These are phyloP conservation scores for Himalopsyche japonica DNA, from an alignment of 2,888 invertebrate genomes.

Conservation along the genomic window DNA sequence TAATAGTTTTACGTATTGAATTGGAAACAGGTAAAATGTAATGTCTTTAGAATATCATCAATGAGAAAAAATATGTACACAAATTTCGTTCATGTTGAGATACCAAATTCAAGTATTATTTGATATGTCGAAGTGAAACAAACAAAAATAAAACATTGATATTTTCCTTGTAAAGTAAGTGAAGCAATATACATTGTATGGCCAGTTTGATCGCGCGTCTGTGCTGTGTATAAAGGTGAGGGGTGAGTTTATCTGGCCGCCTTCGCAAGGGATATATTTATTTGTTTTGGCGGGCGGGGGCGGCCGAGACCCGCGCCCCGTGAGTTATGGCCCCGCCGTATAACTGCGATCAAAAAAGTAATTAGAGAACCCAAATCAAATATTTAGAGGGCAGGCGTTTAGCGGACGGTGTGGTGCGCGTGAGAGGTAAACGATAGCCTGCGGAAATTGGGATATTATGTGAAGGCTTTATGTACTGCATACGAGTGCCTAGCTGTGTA, in stretches of 20 bases:
- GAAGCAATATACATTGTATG: neutral
- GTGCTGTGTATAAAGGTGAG: neutral
- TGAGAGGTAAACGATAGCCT: neutral
- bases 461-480: neutral
- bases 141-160: no score
- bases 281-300: constrained; percentile 19
- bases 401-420: neutral
- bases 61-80: no score
- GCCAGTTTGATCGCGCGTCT: neutral
- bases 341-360: constrained; percentile 31
- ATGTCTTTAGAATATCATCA: no score
- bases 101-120: no score
- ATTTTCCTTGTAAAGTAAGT: no score
- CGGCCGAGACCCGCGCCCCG: neutral
- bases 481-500: neutral
- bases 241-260: neutral
- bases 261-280: constrained; percentile 23
- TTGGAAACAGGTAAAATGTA: no score
- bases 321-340: constrained; percentile 24
- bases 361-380: constrained; percentile 35
- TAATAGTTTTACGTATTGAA: no score
- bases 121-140: no score
- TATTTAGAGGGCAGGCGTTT: constrained; percentile 20
- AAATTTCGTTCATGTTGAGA: no score
- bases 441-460: neutral